A percentile compares a stretch with the other conserved stretches of the same genome.
Evolutionary conservation across 2,113 vertebrate genomes (phyloP).

Genomic region (Lepisosteus osseus): DNA sequence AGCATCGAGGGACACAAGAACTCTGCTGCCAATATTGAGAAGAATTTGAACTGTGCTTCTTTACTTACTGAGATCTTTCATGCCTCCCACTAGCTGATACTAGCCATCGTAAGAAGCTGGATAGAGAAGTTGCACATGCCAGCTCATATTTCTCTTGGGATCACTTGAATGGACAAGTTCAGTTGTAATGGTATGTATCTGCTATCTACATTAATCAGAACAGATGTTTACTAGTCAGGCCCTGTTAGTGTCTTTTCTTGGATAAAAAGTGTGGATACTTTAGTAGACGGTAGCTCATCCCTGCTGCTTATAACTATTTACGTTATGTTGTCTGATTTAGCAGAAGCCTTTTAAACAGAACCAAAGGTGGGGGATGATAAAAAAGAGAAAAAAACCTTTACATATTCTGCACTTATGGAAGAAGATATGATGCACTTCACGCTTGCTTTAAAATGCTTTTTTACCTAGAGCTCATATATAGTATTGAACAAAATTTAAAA

Average conservation of each 20-base stretch:
- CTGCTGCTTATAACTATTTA: background rate
- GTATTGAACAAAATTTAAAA: too few species aligned
- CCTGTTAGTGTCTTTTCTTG: constrained; percentile 4
- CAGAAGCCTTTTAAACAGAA: background rate
- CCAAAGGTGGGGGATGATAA: too few species aligned
- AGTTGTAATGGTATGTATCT: constrained; percentile 10
- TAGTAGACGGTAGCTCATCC: background rate
- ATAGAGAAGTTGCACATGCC: background rate
- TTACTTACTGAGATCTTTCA: constrained; percentile 5
- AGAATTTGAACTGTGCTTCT: background rate
- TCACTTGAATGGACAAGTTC: background rate
- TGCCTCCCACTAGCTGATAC: background rate
- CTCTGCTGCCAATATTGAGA: background rate
- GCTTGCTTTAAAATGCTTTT: too few species aligned
- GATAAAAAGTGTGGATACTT: background rate
- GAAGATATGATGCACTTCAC: too few species aligned
- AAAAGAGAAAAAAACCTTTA: too few species aligned
- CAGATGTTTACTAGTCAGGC: background rate
- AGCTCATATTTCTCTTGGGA: background rate
- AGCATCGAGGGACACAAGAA: background rate
- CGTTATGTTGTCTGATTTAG: background rate
- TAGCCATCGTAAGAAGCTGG: background rate
- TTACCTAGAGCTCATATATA: too few species aligned
- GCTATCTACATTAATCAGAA: background rate
- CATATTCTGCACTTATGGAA: too few species aligned